Base-by-base conservation (phyloP, 2,797 vertebrate species). In the Poecilia velifera region DNA sequence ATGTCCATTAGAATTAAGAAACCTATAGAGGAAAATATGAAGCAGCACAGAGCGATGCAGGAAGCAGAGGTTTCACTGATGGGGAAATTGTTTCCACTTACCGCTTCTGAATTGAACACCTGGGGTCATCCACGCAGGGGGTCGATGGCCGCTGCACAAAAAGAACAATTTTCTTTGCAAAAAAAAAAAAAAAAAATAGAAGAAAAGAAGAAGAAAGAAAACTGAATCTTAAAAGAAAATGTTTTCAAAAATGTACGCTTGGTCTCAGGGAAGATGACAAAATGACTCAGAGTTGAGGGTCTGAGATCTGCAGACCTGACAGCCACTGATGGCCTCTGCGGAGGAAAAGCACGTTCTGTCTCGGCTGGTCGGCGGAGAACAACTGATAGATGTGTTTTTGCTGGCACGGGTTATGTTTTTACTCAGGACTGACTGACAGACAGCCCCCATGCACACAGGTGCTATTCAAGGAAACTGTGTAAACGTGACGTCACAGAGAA, bases 401-500 rank as follows among this genome's bases (percentile, higher is more conserved):
- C 92, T 93, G 91, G 90, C 91, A 94, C 82, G 92, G 95, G 82
- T 95, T 94, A 93, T 95, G 93, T 92, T 94, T 95, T 95, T 94
- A 95, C 92, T 94, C 92, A 92, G 93, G 92, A 88, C 92, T 94
- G 92, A 94, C 94, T 92, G 92, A 93, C 91, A 92, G 91, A 93
- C 93, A 93, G 90, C 94, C 94, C 93, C 93, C 86, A 73, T 89
- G 86, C 94, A 94, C 95, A 95, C 95, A 96, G 96, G 95, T 96
- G 94, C 95, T 96, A 94, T 95, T 96, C 94, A 96, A 95, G 95
- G 94, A 96, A 96, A 96, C 95, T 92, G 93, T 95, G 93, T 94
- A 94, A 95, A 95, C 92, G 93, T 96, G 95, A 96, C 94, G 94
- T 96, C 95, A 95, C 89, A 1, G 73, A 87, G 89, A 88, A 87